Percentiles rank a stretch among this genome's conserved stretches.
phyloP scores from a whole-genome alignment of 2,797 vertebrate genomes.

The Poecile montanus region DNA sequence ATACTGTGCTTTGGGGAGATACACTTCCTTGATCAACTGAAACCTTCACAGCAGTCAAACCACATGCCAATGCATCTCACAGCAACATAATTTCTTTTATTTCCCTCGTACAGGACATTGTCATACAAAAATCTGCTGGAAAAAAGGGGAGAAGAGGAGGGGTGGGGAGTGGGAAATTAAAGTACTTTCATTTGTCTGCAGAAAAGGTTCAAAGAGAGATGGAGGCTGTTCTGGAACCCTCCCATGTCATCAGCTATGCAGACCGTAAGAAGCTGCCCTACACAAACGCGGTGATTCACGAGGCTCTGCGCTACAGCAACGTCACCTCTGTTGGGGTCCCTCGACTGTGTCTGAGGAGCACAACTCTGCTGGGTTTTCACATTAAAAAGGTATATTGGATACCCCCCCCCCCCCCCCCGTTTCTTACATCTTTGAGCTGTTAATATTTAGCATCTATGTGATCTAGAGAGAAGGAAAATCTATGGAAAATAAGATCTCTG shows the following conservation, averaged over 20 bases:
- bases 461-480: background rate
- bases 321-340: slow-evolving; percentile 48
- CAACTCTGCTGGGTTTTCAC: slow-evolving; percentile 42
- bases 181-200: background rate
- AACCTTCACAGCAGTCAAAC: background rate
- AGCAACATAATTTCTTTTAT: background rate
- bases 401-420: fast-evolving
- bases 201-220: slow-evolving; percentile 70
- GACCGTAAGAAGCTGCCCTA: slow-evolving; percentile 63
- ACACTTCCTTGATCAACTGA: background rate
- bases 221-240: slow-evolving; percentile 38
- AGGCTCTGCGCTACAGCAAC: slow-evolving; percentile 60
- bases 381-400: slow-evolving; percentile 54
- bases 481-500: background rate
- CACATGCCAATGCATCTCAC: fast-evolving
- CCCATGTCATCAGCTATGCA: slow-evolving; percentile 36
- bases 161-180: background rate
- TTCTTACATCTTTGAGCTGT: background rate
- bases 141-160: fast-evolving
- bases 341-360: slow-evolving; percentile 43
- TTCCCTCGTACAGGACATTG: background rate
- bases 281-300: slow-evolving; percentile 61
- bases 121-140: background rate
- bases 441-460: background rate
- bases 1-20: background rate